Evolutionary conservation across 2,113 vertebrate species (phyloP).

Genomic region (Semnopithecus entellus): DNA sequence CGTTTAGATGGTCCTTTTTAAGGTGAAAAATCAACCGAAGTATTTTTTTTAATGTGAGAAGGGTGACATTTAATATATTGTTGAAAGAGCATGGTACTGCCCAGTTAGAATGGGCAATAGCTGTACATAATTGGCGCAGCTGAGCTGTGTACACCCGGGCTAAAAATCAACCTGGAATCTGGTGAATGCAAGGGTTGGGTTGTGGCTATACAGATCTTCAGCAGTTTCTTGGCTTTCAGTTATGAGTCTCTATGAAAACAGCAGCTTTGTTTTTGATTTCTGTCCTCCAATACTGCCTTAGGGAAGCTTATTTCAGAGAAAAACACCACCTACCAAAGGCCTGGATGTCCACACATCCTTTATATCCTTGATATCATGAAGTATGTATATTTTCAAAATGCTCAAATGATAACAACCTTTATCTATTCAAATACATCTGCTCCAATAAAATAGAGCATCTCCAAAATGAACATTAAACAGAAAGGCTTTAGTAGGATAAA

Average conservation of each 20-base stretch:
- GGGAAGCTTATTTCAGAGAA: neutral
- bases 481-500: neutral
- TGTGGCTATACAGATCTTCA: neutral
- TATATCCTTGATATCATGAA: neutral
- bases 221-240: neutral
- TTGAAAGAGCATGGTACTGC: neutral
- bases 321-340: neutral
- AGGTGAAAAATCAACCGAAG: neutral
- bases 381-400: neutral
- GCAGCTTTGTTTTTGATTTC: constrained; percentile 1
- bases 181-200: neutral
- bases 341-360: neutral
- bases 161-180: neutral
- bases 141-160: neutral
- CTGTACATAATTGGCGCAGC: neutral
- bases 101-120: neutral
- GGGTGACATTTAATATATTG: neutral
- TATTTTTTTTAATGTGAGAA: neutral
- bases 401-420: neutral
- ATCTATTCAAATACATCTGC: neutral
- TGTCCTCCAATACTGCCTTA: neutral
- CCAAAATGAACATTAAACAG: neutral
- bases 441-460: neutral
- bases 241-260: neutral
- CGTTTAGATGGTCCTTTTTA: too few species aligned